Conservation (phyloP, 1,140 invertebrate species). For the Daktulosphaira vitifoliae region DNA sequence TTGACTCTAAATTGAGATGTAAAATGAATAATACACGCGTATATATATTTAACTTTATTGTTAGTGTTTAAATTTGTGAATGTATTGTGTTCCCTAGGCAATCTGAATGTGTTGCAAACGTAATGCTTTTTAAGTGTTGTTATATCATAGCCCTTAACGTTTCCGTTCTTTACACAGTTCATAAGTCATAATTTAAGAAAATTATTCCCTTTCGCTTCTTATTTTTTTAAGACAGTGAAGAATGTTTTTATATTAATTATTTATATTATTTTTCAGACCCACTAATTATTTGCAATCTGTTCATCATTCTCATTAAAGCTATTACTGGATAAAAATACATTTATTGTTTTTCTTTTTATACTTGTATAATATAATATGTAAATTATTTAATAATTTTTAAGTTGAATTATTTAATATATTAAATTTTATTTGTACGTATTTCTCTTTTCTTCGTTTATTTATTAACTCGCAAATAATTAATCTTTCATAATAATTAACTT, state of each 20-base stretch:
- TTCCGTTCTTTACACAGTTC: constrained; percentile 20
- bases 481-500: too few relatives aligned
- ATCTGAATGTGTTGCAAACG: constrained; percentile 20
- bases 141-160: constrained; percentile 9
- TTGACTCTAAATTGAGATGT: constrained; percentile 2
- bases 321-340: constrained; percentile 55
- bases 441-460: too few relatives aligned
- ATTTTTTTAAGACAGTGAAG: neutral
- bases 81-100: constrained; percentile 21
- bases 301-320: constrained; percentile 71
- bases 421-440: too few relatives aligned
- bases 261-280: constrained; percentile 19
- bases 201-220: constrained; percentile 1
- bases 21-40: neutral
- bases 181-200: neutral
- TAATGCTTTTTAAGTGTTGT: constrained; percentile 3
- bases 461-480: too few relatives aligned
- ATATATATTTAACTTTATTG: neutral
- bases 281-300: constrained; percentile 73
- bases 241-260: too few relatives aligned
- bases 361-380: too few relatives aligned
- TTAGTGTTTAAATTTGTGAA: constrained; percentile 13
- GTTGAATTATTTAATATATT: too few relatives aligned
- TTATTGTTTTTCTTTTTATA: neutral
- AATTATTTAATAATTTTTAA: too few relatives aligned